phyloP scores from a whole-genome alignment of 2,113 vertebrate genomes.

The Zeus faber region DNA sequence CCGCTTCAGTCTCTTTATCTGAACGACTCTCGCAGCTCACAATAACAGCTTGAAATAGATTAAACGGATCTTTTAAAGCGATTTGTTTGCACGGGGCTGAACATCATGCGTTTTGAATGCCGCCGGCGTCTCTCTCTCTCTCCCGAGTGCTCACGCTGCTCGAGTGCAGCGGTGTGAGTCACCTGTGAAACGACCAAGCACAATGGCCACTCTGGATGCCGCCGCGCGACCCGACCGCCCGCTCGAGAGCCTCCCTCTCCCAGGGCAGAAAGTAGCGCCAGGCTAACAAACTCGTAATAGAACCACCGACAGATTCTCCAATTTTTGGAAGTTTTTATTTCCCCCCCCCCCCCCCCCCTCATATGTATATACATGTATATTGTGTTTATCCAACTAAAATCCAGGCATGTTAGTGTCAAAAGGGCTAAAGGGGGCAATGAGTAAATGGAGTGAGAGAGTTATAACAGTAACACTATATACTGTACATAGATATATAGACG shows the following conservation, averaged over 20 bases:
- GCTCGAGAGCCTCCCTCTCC: slow-evolving; percentile 72
- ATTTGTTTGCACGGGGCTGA: slow-evolving; percentile 78
- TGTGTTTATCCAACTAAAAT: too few species aligned
- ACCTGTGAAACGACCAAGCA: slow-evolving; percentile 79
- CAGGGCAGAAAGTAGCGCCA: slow-evolving; percentile 68
- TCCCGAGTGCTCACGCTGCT: slow-evolving; percentile 69
- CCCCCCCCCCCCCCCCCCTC: too few species aligned
- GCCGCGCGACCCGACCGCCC: slow-evolving; percentile 70
- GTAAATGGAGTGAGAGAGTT: too few species aligned
- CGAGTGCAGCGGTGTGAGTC: slow-evolving; percentile 80
- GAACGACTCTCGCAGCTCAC: slow-evolving; percentile 77
- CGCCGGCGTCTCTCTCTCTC: slow-evolving; percentile 74
- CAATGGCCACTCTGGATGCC: slow-evolving; percentile 77
- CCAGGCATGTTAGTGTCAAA: too few species aligned
- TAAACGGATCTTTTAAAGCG: slow-evolving; percentile 82
- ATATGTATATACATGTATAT: too few species aligned
- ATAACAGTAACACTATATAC: too few species aligned
- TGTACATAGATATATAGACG: too few species aligned
- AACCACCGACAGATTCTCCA: slow-evolving; percentile 20
- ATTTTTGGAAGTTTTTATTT: not conserved
- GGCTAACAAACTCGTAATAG: slow-evolving; percentile 62
- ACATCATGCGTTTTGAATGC: slow-evolving; percentile 79
- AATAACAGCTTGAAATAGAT: slow-evolving; percentile 82
- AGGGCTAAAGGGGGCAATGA: too few species aligned
- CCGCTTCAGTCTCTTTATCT: slow-evolving; percentile 81